A percentile compares a stretch with the other conserved stretches of the same genome.
These are phyloP conservation scores for Eumaeus atala DNA, from an alignment of 1,140 invertebrate genomes.

Conservation along the genomic window DNA sequence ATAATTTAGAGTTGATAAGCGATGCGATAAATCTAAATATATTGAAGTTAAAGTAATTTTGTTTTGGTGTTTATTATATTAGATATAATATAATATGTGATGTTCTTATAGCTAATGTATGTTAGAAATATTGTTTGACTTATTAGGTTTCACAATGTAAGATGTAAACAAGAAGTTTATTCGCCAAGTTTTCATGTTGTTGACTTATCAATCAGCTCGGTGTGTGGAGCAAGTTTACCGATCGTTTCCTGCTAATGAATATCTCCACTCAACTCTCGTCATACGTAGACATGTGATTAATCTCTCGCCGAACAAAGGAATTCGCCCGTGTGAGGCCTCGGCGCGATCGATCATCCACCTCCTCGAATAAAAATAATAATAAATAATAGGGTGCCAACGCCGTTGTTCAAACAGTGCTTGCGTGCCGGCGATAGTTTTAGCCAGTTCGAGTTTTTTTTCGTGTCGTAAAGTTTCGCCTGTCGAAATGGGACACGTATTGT, in stretches of 20 bases:
- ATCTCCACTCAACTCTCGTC: constrained; percentile 50
- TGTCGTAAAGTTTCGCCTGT: constrained; percentile 12
- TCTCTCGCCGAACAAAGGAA: constrained; percentile 62
- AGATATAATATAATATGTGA: too few species aligned
- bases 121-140: too few species aligned
- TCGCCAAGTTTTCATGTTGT: constrained; percentile 16
- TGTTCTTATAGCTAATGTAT: too few species aligned
- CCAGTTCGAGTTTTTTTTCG: constrained; percentile 13
- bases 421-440: constrained; percentile 48
- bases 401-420: constrained; percentile 54
- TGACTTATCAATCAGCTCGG: constrained; percentile 26
- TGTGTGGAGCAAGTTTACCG: constrained; percentile 31
- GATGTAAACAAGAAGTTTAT: constrained; percentile 14
- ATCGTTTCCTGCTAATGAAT: constrained; percentile 56
- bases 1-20: too few species aligned
- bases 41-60: too few species aligned
- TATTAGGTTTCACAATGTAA: too few species aligned
- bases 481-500: constrained; percentile 11
- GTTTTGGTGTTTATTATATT: too few species aligned
- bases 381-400: constrained; percentile 56
- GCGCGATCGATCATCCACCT: constrained; percentile 64
- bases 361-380: constrained; percentile 70
- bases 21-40: too few species aligned
- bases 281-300: constrained; percentile 64
- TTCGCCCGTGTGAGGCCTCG: constrained; percentile 52